These are phyloP conservation scores for Crypturellus undulatus DNA, from an alignment of 2,113 vertebrate genomes.

Conservation along the genomic window DNA sequence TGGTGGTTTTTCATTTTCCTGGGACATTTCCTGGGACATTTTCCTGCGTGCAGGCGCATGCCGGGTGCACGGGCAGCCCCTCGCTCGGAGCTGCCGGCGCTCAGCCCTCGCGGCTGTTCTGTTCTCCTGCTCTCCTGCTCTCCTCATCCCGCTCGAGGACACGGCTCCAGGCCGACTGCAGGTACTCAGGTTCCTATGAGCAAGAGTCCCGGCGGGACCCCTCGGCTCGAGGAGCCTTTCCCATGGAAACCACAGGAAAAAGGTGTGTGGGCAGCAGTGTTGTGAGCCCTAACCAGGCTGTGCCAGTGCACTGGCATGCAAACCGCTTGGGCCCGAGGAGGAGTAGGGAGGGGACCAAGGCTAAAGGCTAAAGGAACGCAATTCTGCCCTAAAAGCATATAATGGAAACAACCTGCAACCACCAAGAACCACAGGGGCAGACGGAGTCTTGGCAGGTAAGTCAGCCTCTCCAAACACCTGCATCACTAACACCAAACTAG, in stretches of 20 bases:
- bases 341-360: not conserved
- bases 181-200: rapidly evolving
- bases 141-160: rapidly evolving
- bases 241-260: too few species aligned
- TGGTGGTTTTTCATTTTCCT: not conserved
- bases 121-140: too few species aligned
- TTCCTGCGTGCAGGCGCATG: rapidly evolving
- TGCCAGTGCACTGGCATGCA: rapidly evolving
- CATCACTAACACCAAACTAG: not conserved
- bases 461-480: too few species aligned
- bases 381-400: not conserved
- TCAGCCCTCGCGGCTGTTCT: rapidly evolving
- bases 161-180: rapidly evolving
- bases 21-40: not conserved
- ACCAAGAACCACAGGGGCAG: rapidly evolving
- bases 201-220: too few species aligned
- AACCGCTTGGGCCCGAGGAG: not conserved
- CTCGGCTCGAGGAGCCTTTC: too few species aligned
- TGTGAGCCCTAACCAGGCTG: rapidly evolving
- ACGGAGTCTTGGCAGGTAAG: not conserved
- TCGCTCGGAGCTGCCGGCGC: rapidly evolving
- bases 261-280: not conserved
- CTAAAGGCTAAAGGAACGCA: not conserved
- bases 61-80: rapidly evolving
- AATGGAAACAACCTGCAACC: not conserved